Evolutionary conservation across 1,140 invertebrate species (phyloP), one percentile per base, ranked within the genome.

Genomic region (Paramacrobiotus metropolitanus): DNA sequence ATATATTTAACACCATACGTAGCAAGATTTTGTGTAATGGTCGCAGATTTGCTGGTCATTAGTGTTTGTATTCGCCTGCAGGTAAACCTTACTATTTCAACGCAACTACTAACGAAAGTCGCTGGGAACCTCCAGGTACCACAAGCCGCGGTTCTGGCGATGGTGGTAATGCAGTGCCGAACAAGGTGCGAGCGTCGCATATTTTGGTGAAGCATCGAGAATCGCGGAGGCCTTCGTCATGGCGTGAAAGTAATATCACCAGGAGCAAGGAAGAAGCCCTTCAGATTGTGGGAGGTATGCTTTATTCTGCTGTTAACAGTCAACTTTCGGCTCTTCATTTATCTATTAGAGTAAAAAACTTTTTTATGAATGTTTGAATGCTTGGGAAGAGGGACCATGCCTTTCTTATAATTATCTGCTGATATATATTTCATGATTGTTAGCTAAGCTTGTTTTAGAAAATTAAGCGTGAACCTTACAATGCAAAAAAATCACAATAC

Each of bases 1-100:
- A 44, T 64, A 40, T 61, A 29, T 24, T 29, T 15, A n/a, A n/a
- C n/a, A n/a, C n/a, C n/a, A n/a, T n/a, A n/a, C n/a, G n/a, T 61
- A 18, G 21, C 62, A 30, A n/a, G 20, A 31, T 9, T 30, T 60
- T 28, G 30, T 62, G n/a, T 29, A 15, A 15, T 21, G 30, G 20
- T 31, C 44, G 30, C 4, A 34, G n/a, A 61, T 65, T 2, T 20
- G 29, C 44, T 15, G n/a, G 40, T 21, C 55, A 20, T 31, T 64
- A 59, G 29, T 30, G 55, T 55, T 65, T 65, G 60, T 31, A 61
- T 66, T 59, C 64, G 60, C 65, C 65, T 73, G 29, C 68, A 91
- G 89, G 86, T 61, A 82, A 86, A 68, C 79, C 81, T 59, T 99
- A 98, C 74, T 99, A 90, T 73, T 77, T 98, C 60, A 98, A 99